Percentiles rank a stretch among this genome's conserved stretches.
phyloP scores from a whole-genome alignment of 2,888 invertebrate species.

The Phlogophora meticulosa region DNA sequence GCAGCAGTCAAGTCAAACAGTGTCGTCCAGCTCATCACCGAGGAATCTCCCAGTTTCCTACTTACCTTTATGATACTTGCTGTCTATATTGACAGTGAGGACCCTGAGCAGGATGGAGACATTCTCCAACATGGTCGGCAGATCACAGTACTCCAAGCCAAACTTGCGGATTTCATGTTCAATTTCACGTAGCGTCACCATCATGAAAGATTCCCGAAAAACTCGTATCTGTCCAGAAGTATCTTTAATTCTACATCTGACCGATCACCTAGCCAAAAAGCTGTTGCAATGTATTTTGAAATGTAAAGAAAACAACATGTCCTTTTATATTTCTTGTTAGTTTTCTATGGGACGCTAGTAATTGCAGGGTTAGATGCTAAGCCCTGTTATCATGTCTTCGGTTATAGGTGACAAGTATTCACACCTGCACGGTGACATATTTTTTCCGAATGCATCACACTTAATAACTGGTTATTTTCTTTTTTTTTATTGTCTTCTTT shows the following conservation, averaged over 20 bases:
- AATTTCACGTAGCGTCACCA: conserved; percentile 31
- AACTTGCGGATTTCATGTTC: conserved; percentile 61
- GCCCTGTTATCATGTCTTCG: conserved; percentile 32
- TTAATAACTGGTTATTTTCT: conserved; percentile 39
- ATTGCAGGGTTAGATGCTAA: conserved; percentile 5
- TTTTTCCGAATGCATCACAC: conserved; percentile 36
- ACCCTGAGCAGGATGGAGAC: conserved; percentile 65
- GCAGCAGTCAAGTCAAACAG: too few species aligned
- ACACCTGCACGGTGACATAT: conserved; percentile 49
- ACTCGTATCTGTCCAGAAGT: background rate
- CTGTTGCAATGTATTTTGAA: background rate
- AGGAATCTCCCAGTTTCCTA: background rate
- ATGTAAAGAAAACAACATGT: background rate
- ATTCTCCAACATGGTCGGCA: conserved; percentile 71
- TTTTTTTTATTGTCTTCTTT: conserved; percentile 38
- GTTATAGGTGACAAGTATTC: conserved; percentile 11
- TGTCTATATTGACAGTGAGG: conserved; percentile 68
- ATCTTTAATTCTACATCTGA: background rate
- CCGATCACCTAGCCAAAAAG: background rate
- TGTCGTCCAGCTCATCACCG: too few species aligned
- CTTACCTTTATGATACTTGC: conserved; percentile 62
- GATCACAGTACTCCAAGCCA: conserved; percentile 65
- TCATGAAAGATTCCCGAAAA: background rate
- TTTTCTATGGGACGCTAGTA: conserved; percentile 4
- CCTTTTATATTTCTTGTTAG: conserved; percentile 10